phyloP scores from a whole-genome alignment of 2,888 invertebrate genomes.

The Andrena bicolor region DNA sequence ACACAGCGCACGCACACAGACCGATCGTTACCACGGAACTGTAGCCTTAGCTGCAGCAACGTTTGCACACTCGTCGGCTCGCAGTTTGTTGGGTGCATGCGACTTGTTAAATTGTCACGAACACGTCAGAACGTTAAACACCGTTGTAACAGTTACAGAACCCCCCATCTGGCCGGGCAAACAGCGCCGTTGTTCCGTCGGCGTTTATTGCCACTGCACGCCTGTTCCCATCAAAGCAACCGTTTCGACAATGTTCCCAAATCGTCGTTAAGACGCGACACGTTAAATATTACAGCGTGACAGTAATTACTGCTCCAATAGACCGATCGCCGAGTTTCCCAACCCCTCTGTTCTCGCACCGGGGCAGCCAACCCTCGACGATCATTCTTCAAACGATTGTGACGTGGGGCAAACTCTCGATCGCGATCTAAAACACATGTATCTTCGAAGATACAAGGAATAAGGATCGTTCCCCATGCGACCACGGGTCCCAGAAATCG shows the following conservation, averaged over 20 bases:
- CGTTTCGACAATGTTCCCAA: slow-evolving; percentile 38
- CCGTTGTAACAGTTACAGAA: slow-evolving; percentile 36
- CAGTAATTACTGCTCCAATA: slow-evolving; percentile 29
- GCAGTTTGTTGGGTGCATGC: slow-evolving; percentile 19
- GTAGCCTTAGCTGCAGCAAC: slow-evolving; percentile 80
- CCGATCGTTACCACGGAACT: slow-evolving; percentile 72
- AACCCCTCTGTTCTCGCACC: no score
- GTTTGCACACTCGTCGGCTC: slow-evolving; percentile 78
- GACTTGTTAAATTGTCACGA: slow-evolving; percentile 50
- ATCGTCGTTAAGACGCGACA: slow-evolving; percentile 50
- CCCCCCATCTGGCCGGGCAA: slow-evolving; percentile 27
- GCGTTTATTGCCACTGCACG: slow-evolving; percentile 50
- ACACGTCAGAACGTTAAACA: slow-evolving; percentile 38
- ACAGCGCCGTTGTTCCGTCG: slow-evolving; percentile 40
- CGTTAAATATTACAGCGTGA: slow-evolving; percentile 44
- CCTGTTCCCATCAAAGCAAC: slow-evolving; percentile 44
- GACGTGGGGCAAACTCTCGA: no score
- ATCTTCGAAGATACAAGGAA: no score
- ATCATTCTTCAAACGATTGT: no score
- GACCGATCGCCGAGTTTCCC: neutral
- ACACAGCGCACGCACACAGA: slow-evolving; percentile 1
- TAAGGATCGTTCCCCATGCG: neutral
- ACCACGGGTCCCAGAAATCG: slow-evolving; percentile 3
- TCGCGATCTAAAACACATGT: no score
- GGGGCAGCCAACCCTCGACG: no score